phyloP scores from a whole-genome alignment of 2,797 vertebrate genomes.

The Ciconia nigra region DNA sequence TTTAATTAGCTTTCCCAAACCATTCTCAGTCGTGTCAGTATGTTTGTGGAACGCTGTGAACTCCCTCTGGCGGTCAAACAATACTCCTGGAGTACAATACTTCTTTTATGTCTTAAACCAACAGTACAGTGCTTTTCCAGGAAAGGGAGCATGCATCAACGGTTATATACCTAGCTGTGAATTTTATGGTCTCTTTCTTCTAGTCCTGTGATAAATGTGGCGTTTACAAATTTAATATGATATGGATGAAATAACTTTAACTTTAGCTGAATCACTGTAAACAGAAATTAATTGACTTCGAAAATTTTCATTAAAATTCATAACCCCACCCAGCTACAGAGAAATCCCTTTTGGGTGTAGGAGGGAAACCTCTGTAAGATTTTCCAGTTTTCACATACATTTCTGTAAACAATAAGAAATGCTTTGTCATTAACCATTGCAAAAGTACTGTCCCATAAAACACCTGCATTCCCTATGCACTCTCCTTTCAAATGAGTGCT shows the following conservation, averaged over 20 bases:
- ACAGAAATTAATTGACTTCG: not conserved
- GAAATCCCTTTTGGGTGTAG: not conserved
- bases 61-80: constrained; percentile 45
- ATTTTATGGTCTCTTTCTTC: not conserved
- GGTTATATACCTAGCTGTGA: not conserved
- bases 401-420: not conserved
- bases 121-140: not conserved
- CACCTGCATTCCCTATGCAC: not conserved
- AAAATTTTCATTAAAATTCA: not conserved
- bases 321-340: not conserved
- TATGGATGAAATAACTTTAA: not conserved
- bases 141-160: not conserved
- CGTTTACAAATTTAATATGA: not conserved
- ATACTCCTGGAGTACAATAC: not conserved
- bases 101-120: not conserved
- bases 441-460: not conserved
- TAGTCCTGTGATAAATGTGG: not conserved
- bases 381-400: not conserved
- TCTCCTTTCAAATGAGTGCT: not conserved
- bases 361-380: not conserved
- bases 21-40: not conserved
- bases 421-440: not conserved
- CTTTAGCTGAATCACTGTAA: not conserved
- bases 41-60: not conserved
- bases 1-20: not conserved